A percentile compares a stretch with the other conserved stretches of the same genome.
Conservation (phyloP, 2,888 invertebrate genomes). For the Tyria jacobaeae region DNA sequence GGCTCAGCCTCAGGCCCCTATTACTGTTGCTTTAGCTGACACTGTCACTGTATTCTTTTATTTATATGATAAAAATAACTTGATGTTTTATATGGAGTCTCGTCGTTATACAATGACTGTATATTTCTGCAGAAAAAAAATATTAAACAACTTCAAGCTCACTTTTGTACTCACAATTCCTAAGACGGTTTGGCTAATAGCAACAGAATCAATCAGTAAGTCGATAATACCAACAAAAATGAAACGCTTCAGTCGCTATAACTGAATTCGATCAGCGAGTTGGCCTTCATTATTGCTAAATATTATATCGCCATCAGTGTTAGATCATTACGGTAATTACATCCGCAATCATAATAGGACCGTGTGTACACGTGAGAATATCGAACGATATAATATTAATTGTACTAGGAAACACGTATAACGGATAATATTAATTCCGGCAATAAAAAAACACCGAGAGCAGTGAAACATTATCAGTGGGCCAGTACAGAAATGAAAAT, state of each 20-base stretch:
- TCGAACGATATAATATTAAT: background rate
- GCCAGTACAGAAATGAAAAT: too few species aligned
- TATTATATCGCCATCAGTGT: slow-evolving; percentile 41
- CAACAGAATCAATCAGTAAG: slow-evolving; percentile 26
- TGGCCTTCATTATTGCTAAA: slow-evolving; percentile 49
- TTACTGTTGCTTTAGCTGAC: too few species aligned
- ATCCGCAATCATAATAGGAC: slow-evolving; percentile 43
- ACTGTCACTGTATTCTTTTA: too few species aligned
- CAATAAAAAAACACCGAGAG: background rate
- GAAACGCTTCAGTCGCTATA: slow-evolving; percentile 33
- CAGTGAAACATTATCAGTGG: too few species aligned
- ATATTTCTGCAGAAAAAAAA: too few species aligned
- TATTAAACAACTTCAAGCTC: background rate
- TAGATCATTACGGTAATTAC: slow-evolving; percentile 43
- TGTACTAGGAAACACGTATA: background rate
- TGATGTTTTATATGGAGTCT: too few species aligned
- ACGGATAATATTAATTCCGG: background rate
- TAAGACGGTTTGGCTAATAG: background rate
- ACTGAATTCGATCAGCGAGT: slow-evolving; percentile 46
- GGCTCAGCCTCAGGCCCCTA: too few species aligned
- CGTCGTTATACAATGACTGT: too few species aligned
- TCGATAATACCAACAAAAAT: slow-evolving; percentile 30
- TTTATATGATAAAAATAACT: too few species aligned
- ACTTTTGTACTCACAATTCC: background rate
- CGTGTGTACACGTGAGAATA: slow-evolving; percentile 17